Conservation (phyloP, 2,888 invertebrate species). For the Thymelicus sylvestris region DNA sequence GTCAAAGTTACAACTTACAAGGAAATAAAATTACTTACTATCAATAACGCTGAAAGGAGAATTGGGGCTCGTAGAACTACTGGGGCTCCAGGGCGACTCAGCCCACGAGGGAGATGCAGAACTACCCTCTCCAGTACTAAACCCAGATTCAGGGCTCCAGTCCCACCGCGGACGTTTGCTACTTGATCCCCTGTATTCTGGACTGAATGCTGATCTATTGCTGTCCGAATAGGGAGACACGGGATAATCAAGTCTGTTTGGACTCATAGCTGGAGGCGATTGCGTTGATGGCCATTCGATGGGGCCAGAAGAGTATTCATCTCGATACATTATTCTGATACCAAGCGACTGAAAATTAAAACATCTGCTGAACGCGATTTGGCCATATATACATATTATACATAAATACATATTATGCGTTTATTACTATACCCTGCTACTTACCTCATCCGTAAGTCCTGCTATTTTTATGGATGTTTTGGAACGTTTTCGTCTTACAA, state of each 20-base stretch:
- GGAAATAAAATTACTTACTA: conserved; percentile 50
- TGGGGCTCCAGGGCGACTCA: conserved; percentile 83
- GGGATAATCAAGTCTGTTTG: conserved; percentile 61
- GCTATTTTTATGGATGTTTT: conserved; percentile 61
- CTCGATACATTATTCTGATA: conserved; percentile 66
- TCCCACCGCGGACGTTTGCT: conserved; percentile 64
- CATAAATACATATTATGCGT: no score
- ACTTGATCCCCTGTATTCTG: conserved; percentile 59
- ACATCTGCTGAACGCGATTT: no score
- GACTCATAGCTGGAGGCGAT: conserved; percentile 60
- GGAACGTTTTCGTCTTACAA: conserved; percentile 52
- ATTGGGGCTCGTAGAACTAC: conserved; percentile 77
- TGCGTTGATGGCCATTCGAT: conserved; percentile 66
- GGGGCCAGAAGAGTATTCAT: conserved; percentile 75
- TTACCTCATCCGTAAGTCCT: conserved; percentile 4
- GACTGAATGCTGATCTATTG: conserved; percentile 71
- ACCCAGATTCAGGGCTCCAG: conserved; percentile 76
- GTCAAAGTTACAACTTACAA: background rate
- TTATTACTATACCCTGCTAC: background rate
- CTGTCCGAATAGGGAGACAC: conserved; percentile 71
- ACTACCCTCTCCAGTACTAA: conserved; percentile 67
- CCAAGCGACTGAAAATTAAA: conserved; percentile 37
- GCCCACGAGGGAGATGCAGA: conserved; percentile 67
- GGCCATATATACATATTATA: no score
- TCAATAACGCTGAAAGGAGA: conserved; percentile 75